Evolutionary conservation across 2,888 invertebrate species (phyloP).

Genomic region (Papilio protenor): DNA sequence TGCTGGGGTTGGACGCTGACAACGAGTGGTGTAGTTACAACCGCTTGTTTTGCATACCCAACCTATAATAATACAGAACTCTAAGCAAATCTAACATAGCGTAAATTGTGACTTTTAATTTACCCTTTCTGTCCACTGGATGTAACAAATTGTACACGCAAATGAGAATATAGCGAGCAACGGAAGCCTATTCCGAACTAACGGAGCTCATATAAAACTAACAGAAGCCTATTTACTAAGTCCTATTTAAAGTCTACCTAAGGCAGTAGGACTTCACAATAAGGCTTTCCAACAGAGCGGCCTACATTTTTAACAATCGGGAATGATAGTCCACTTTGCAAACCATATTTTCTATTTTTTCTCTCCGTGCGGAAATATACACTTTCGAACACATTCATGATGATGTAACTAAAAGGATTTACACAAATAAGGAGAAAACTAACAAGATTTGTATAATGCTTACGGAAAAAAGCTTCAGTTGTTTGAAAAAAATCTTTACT

Average conservation of each 20-base stretch:
- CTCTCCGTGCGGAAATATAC: neutral
- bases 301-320: conserved; percentile 39
- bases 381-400: neutral
- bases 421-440: no score
- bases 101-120: neutral
- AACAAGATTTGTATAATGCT: neutral
- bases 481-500: no score
- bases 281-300: conserved; percentile 31
- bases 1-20: neutral
- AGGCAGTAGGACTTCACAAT: conserved; percentile 38
- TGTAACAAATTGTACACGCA: neutral
- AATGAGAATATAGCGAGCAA: conserved; percentile 15
- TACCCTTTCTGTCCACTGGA: conserved; percentile 8
- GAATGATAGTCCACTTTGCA: neutral
- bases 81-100: neutral
- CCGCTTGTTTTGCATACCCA: neutral
- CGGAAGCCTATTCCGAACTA: conserved; percentile 20
- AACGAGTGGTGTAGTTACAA: neutral
- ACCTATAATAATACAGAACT: neutral
- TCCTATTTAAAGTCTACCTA: conserved; percentile 25
- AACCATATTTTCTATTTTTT: neutral
- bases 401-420: conserved; percentile 3
- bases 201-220: neutral
- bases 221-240: conserved; percentile 4
- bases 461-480: no score